A percentile compares a stretch with the other conserved stretches of the same genome.
Evolutionary conservation across 2,888 invertebrate genomes (phyloP).

Genomic region (Lasioglossum marginatum): DNA sequence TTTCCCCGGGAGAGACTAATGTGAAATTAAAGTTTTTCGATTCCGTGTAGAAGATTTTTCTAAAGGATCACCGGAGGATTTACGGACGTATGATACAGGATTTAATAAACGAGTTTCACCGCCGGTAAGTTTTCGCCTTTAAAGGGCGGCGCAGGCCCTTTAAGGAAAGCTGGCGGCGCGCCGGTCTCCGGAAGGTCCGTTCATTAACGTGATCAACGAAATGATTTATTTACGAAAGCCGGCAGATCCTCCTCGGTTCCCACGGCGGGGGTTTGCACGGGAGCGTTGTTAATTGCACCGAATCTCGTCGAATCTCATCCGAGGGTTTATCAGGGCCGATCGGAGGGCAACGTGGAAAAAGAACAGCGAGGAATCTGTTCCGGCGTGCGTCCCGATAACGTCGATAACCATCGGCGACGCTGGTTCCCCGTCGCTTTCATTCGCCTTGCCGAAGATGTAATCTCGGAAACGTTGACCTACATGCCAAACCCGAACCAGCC

Average conservation of each 20-base stretch:
- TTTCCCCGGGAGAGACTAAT: no score
- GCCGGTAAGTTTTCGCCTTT: neutral
- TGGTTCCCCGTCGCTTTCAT: slow-evolving; percentile 22
- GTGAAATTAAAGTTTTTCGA: neutral
- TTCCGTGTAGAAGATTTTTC: neutral
- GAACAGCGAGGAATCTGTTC: slow-evolving; percentile 10
- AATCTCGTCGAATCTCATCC: slow-evolving; percentile 11
- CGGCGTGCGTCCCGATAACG: slow-evolving; percentile 25
- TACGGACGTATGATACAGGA: neutral
- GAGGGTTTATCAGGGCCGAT: slow-evolving; percentile 21
- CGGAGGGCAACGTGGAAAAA: slow-evolving; percentile 23
- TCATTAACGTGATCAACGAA: slow-evolving; percentile 1
- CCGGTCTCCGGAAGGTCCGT: neutral
- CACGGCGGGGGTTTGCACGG: neutral
- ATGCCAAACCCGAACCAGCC: slow-evolving; percentile 17
- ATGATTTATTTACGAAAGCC: slow-evolving; percentile 14
- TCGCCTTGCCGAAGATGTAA: slow-evolving; percentile 33
- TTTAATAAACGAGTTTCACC: neutral
- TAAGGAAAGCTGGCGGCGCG: neutral
- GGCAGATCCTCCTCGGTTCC: neutral
- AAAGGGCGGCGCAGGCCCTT: neutral
- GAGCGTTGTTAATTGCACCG: slow-evolving; percentile 35
- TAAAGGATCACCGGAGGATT: neutral
- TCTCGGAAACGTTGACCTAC: slow-evolving; percentile 49
- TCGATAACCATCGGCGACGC: slow-evolving; percentile 41